phyloP scores from a whole-genome alignment of 2,113 vertebrate genomes.

The Poeciliopsis turrubarensis region DNA sequence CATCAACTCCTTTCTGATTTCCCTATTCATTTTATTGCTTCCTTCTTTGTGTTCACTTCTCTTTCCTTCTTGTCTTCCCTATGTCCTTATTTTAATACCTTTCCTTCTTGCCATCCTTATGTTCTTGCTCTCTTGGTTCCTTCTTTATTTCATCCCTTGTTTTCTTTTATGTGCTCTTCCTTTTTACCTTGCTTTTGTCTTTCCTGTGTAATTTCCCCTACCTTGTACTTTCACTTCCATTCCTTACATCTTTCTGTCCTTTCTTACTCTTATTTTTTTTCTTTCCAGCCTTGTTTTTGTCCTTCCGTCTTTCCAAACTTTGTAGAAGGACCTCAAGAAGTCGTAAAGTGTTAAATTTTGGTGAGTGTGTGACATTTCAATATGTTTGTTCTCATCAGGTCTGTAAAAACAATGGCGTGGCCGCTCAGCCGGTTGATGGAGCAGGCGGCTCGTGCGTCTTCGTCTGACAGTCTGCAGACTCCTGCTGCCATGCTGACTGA shows the following conservation, averaged over 20 bases:
- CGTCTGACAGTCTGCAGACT: slow-evolving; percentile 50
- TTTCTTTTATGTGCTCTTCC: background rate
- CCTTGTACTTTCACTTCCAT: no score
- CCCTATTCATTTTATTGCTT: background rate
- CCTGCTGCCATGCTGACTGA: slow-evolving; percentile 41
- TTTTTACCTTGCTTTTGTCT: background rate
- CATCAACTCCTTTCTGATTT: no score
- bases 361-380: background rate
- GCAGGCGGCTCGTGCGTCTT: slow-evolving; percentile 37
- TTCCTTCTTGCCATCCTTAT: background rate
- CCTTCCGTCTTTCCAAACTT: background rate
- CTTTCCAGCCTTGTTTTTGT: background rate
- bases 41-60: background rate
- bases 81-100: background rate
- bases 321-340: background rate
- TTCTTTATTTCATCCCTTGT: background rate
- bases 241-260: no score
- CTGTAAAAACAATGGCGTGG: background rate
- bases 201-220: background rate
- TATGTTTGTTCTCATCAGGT: background rate
- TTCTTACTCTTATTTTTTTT: background rate
- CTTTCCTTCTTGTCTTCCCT: background rate
- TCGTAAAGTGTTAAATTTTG: background rate
- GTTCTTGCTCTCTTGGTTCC: background rate
- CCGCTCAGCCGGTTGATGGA: background rate